These are phyloP conservation scores for Chelonus formosanus DNA, from an alignment of 2,888 invertebrate genomes.

Conservation along the genomic window DNA sequence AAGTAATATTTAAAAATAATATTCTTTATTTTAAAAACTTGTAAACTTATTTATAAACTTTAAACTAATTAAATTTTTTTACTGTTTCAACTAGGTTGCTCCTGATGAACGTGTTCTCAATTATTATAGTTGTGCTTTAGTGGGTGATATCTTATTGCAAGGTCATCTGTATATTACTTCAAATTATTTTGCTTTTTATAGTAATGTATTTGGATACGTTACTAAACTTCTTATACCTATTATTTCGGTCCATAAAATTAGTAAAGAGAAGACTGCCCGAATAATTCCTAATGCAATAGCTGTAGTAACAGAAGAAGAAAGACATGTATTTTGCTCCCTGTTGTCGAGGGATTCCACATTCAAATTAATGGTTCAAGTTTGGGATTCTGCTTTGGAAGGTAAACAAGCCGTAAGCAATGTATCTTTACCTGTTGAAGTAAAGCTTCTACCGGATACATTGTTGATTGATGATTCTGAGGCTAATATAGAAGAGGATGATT, in stretches of 20 bases:
- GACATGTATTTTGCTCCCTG: conserved; percentile 88
- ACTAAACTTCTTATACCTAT: conserved; percentile 93
- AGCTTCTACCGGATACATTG: conserved; percentile 52
- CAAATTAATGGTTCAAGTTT: conserved; percentile 86
- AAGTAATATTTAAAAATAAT: conserved; percentile 55
- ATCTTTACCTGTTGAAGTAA: conserved; percentile 54
- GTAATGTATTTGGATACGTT: conserved; percentile 94
- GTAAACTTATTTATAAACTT: too few relatives aligned
- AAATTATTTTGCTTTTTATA: conserved; percentile 95
- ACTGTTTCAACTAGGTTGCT: conserved; percentile 68
- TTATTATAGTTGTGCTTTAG: conserved; percentile 92
- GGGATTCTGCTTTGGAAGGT: conserved; percentile 72
- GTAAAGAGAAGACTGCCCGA: conserved; percentile 91
- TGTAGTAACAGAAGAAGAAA: conserved; percentile 82
- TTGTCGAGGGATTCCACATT: conserved; percentile 89
- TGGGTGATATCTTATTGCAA: conserved; percentile 91
- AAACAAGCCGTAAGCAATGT: conserved; percentile 57
- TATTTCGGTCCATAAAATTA: conserved; percentile 83
- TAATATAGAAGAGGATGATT: conserved; percentile 63
- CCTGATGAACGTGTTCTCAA: conserved; percentile 86
- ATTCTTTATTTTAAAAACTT: neutral
- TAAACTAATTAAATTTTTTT: too few relatives aligned
- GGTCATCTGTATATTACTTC: conserved; percentile 94
- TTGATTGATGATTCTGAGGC: conserved; percentile 58
- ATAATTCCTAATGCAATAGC: conserved; percentile 96